Evolutionary conservation across 2,888 invertebrate species (phyloP), one percentile per base, ranked within the genome.

Genomic region (Dioctria linearis): DNA sequence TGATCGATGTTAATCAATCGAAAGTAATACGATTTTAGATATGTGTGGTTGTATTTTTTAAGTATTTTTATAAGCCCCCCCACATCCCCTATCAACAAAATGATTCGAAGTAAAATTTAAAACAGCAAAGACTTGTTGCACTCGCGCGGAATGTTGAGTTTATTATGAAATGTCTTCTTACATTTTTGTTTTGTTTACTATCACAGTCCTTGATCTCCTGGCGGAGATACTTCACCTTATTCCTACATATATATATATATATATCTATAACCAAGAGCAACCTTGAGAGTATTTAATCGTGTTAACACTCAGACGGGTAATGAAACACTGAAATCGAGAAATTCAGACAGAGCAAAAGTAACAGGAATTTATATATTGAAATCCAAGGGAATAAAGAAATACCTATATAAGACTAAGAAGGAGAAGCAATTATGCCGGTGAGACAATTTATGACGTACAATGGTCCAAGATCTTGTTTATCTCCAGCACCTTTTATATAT

Each of bases 401-500:
- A 39, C 69, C 59, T 67, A 25, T 25, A 25, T 25, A 39, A 54
- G 67, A 67, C 67, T 54, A 11, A 37, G 80, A 81, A 69, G 81
- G 82, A 82, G 82, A 83, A 81, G 83, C 83, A 84, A 84, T 84
- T 84, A 84, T 84, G 84, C 83, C 82, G 83, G 84, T 85, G 84
- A 85, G 86, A 86, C 86, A 86, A 86, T 86, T 86, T 86, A 86
- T 86, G 86, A 86, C 85, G 83, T 86, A 86, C 86, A 86, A 86
- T 86, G 82, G 79, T 57, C 79, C 66, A 78, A 73, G 80, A 79
- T 81, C 83, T 83, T 83, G 83, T 83, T 81, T 83, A 83, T 83
- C 83, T 80, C 83, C 83, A 82, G 83, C 83, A 83, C 83, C 83
- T 82, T 83, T 83, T 84, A 84, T 85, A 85, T 86, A 86, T 85